Evolutionary conservation across 2,113 vertebrate genomes (phyloP).

Genomic region (Alouatta palliata): DNA sequence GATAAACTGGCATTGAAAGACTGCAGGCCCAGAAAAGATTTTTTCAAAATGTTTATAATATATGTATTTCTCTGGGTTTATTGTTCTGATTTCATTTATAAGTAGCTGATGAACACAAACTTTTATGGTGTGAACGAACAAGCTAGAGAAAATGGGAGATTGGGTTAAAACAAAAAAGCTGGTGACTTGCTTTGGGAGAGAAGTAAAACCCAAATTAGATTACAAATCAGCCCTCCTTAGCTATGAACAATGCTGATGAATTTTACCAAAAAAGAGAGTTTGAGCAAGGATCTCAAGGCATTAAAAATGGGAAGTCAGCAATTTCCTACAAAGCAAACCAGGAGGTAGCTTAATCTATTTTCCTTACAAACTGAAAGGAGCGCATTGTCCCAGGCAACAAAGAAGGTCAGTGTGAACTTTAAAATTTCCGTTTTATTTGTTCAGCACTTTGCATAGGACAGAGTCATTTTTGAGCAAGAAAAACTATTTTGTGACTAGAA

Average conservation of each 20-base stretch:
- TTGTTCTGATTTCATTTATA: neutral
- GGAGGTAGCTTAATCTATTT: constrained; percentile 15
- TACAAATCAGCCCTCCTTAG: neutral
- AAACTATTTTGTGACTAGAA: neutral
- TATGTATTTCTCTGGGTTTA: neutral
- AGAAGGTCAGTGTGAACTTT: constrained; percentile 63
- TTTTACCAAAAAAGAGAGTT: neutral
- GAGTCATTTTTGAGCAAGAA: constrained; percentile 16
- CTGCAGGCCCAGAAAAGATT: neutral
- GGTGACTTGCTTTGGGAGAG: neutral
- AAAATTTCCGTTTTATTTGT: constrained; percentile 43
- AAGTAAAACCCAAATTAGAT: neutral
- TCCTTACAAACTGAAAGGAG: constrained; percentile 10
- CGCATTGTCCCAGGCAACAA: neutral
- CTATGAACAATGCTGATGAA: neutral
- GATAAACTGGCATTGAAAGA: neutral
- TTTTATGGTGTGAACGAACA: neutral
- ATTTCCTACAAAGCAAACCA: neutral
- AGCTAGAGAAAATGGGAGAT: neutral
- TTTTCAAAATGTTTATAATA: neutral
- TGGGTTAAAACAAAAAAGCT: neutral
- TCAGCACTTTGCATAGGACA: constrained; percentile 16
- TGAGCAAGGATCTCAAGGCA: neutral
- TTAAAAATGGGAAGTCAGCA: neutral
- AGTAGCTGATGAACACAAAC: neutral